Evolutionary conservation across 2,797 vertebrate species (phyloP).

Genomic region (Vespertilio murinus): DNA sequence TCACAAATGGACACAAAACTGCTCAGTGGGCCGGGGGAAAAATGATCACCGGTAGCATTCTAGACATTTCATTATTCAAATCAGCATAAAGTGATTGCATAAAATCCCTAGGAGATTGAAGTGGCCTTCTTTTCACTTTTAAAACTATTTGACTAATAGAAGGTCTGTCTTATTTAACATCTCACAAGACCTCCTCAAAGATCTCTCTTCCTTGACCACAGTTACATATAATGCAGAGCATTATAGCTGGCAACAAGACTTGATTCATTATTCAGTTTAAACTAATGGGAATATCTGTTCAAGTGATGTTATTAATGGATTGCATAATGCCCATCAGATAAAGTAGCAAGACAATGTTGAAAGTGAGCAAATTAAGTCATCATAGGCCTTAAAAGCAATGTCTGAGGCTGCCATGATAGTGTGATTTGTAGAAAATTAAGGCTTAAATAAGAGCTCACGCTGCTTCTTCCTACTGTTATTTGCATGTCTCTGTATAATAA

Average conservation of each 20-base stretch:
- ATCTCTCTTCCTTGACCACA: constrained; percentile 21
- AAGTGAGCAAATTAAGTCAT: constrained; percentile 69
- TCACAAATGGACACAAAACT: not conserved
- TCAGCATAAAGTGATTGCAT: not conserved
- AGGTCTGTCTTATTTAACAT: constrained; percentile 55
- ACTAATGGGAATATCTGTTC: constrained; percentile 76
- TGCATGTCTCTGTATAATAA: constrained; percentile 72
- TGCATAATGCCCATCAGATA: constrained; percentile 72
- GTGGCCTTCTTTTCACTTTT: constrained; percentile 34
- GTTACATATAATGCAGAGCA: constrained; percentile 54
- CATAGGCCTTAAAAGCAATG: not conserved
- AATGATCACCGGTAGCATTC: not conserved
- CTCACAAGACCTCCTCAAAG: constrained; percentile 44
- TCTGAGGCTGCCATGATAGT: not conserved
- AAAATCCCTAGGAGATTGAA: constrained; percentile 34
- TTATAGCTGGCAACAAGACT: constrained; percentile 60
- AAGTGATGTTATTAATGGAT: constrained; percentile 68
- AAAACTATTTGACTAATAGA: constrained; percentile 68
- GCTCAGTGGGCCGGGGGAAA: not conserved
- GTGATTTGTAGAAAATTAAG: constrained; percentile 57
- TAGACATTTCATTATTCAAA: constrained; percentile 59
- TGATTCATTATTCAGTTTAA: constrained; percentile 65
- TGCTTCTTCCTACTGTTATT: constrained; percentile 60
- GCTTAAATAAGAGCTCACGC: constrained; percentile 58
- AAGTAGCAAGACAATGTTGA: constrained; percentile 57